These are phyloP conservation scores for Loripinus fragilis DNA, from an alignment of 2,888 invertebrate species.

Conservation along the genomic window DNA sequence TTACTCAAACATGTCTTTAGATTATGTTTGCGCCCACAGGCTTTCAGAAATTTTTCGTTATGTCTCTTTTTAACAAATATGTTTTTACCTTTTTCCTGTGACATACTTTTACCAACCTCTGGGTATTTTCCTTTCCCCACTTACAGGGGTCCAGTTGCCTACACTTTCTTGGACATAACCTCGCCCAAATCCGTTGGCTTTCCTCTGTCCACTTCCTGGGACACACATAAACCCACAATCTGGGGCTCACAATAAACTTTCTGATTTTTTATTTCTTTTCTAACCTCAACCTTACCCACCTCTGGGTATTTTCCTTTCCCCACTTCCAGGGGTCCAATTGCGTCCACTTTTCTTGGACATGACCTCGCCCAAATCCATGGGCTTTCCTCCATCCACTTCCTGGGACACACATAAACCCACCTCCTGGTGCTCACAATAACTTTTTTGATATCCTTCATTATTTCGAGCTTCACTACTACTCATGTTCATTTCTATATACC, in stretches of 20 bases:
- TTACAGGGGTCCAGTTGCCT: constrained; percentile 6
- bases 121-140: constrained; percentile 1
- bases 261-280: too few relatives aligned
- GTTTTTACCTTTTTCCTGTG: not conserved
- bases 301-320: too few relatives aligned
- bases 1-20: too few relatives aligned
- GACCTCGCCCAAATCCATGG: not conserved
- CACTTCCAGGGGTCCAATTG: too few relatives aligned
- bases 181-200: not conserved
- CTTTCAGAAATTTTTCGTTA: constrained; percentile 21
- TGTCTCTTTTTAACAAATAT: not conserved
- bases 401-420: not conserved
- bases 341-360: not conserved
- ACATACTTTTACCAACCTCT: not conserved
- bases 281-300: not conserved
- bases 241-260: too few relatives aligned
- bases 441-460: not conserved
- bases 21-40: too few relatives aligned
- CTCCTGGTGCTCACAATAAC: not conserved
- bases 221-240: not conserved
- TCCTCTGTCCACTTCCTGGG: not conserved
- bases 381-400: not conserved
- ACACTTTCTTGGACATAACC: not conserved
- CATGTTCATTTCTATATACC: not conserved
- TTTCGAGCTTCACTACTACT: not conserved